Percentiles rank a stretch among this genome's conserved stretches.
phyloP scores from a whole-genome alignment of 2,888 invertebrate species.

The Petrolisthes manimaculis region DNA sequence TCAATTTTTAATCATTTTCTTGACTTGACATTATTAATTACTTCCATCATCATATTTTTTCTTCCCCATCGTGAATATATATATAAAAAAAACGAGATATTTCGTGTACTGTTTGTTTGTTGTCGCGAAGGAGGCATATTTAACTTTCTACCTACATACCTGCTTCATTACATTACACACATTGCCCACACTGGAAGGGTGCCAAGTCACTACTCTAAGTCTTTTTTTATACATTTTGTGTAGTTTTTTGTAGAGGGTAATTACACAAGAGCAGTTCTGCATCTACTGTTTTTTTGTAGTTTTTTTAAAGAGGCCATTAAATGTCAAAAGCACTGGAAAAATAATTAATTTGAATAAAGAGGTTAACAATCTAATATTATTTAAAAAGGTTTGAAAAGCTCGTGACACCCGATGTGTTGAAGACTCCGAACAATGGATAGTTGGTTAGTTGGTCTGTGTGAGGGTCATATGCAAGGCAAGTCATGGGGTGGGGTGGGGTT shows the following conservation, averaged over 20 bases:
- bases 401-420: slow-evolving; percentile 37
- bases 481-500: neutral
- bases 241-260: neutral
- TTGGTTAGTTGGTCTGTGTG: slow-evolving; percentile 21
- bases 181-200: slow-evolving; percentile 57
- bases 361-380: slow-evolving; percentile 36
- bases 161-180: slow-evolving; percentile 43
- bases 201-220: slow-evolving; percentile 37
- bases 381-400: slow-evolving; percentile 27
- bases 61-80: neutral
- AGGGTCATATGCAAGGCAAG: neutral
- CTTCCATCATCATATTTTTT: neutral
- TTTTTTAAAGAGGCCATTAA: slow-evolving; percentile 29
- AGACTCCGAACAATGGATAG: slow-evolving; percentile 38
- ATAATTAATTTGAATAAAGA: slow-evolving; percentile 34
- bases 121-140: slow-evolving; percentile 58
- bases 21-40: neutral
- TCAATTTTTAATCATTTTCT: slow-evolving; percentile 13
- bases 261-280: slow-evolving; percentile 35
- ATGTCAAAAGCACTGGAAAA: slow-evolving; percentile 30
- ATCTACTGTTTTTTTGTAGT: slow-evolving; percentile 15
- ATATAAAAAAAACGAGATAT: slow-evolving; percentile 10
- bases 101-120: slow-evolving; percentile 60
- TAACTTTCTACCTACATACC: slow-evolving; percentile 54
- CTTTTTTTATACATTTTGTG: neutral